Base-by-base conservation (phyloP, 2,113 vertebrate genomes). In the Leptobrachium leishanense region DNA sequence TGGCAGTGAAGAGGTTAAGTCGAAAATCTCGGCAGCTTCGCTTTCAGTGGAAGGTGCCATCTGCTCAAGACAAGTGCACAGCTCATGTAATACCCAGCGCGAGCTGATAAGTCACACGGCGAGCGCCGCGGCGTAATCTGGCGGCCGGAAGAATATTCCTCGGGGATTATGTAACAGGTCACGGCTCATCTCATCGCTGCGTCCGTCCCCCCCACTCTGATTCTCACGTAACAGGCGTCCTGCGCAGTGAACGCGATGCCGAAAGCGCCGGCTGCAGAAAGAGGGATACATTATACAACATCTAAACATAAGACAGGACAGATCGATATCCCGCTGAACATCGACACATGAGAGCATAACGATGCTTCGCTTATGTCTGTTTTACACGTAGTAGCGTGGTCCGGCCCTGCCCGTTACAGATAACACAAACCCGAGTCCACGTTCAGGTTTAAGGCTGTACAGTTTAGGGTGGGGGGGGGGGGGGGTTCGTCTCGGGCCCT, bases 101-200 rank as follows among this genome's bases (percentile, higher is more conserved):
- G 20, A 53, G 74, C 63, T n/a, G 74, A 76, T 68, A 71, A 77
- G 67, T 43, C n/a, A 8, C 8, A 76, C 2, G 41, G 63, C 55
- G 20, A 62, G 13, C 5, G 39, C 10, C 15, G 20, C 40, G 1
- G 53, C 6, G 13, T 77, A 77, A 77, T 77, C 75, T 70, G 53
- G 4, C n/a, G 46, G 50, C 64, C 39, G 74, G 65, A 75, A 57
- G 50, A 54, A 12, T 63, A 55, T 43, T 57, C 67, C 55, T 12
- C 10, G 73, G 76, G 63, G 66, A 69, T 77, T 77, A 62, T 77
- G 75, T 77, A 70, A 77, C 67, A 42, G 53, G 41, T 43, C 31
- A n/a, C 42, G 31, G 67, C 68, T 77, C 69, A 69, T 9, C n/a
- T 31, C 62, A 7, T n/a, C 15, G 20, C 62, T 39, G 13, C 55